A percentile compares a stretch with the other conserved stretches of the same genome.
Conservation (phyloP, 2,113 vertebrate species). For the Phaethornis superciliosus region DNA sequence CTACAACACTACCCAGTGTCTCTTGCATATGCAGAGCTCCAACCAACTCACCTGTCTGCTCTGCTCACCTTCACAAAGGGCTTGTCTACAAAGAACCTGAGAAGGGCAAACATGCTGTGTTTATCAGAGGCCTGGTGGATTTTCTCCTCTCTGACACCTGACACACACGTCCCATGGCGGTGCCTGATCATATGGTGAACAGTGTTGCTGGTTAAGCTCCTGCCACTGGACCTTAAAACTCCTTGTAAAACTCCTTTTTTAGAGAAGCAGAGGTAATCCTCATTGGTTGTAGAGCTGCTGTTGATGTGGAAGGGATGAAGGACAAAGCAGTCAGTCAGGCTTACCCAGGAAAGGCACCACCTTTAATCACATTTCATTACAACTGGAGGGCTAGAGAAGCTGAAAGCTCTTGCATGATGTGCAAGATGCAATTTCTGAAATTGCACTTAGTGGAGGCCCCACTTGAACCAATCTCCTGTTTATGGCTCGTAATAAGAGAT, state of each 20-base stretch:
- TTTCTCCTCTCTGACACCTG: neutral
- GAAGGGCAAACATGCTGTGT: neutral
- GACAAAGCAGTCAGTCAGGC: slow-evolving; percentile 44
- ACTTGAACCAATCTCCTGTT: neutral
- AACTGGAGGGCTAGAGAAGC: neutral
- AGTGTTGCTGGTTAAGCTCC: neutral
- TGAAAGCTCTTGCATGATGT: neutral
- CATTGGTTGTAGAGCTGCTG: neutral
- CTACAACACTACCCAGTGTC: neutral
- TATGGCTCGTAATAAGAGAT: neutral
- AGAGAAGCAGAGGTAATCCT: slow-evolving; percentile 4
- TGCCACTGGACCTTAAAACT: neutral
- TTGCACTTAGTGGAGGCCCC: neutral
- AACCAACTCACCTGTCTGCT: neutral
- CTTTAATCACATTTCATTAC: slow-evolving; percentile 50
- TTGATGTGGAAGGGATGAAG: neutral
- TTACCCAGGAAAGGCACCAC: neutral
- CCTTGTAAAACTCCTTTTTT: neutral
- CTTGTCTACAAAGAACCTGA: no score
- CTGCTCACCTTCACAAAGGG: no score
- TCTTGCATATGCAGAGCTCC: neutral
- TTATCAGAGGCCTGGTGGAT: neutral
- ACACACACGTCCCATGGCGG: neutral
- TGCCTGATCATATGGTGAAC: neutral
- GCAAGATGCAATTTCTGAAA: neutral